Conservation (phyloP, 2,888 invertebrate genomes). For the Apotomis betuletana region DNA sequence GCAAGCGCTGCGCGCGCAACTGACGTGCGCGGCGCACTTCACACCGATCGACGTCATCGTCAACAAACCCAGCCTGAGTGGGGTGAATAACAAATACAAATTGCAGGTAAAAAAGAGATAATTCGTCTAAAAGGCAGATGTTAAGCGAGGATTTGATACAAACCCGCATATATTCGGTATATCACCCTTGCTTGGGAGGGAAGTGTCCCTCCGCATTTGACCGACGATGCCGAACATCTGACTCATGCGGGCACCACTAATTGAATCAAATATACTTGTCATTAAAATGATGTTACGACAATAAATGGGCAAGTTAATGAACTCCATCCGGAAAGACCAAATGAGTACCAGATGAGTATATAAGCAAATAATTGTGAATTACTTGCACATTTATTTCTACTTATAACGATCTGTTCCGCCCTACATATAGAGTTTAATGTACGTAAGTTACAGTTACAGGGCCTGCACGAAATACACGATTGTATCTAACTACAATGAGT, state of each 20-base stretch:
- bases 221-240: slow-evolving; percentile 31
- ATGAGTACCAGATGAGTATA: background rate
- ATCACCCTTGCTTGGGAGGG: slow-evolving; percentile 11
- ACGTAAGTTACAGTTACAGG: too few relatives aligned
- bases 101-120: slow-evolving; percentile 33
- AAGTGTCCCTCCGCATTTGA: slow-evolving; percentile 18
- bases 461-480: too few relatives aligned
- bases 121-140: slow-evolving; percentile 30
- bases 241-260: slow-evolving; percentile 38
- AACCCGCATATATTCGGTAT: slow-evolving; percentile 18
- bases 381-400: too few relatives aligned
- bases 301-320: background rate
- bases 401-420: too few relatives aligned
- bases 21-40: slow-evolving; percentile 80
- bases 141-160: slow-evolving; percentile 16
- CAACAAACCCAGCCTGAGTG: slow-evolving; percentile 47
- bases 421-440: too few relatives aligned
- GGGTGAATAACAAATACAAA: slow-evolving; percentile 51
- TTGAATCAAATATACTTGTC: slow-evolving; percentile 25
- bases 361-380: too few relatives aligned
- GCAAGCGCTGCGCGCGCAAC: slow-evolving; percentile 81
- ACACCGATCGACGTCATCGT: slow-evolving; percentile 62
- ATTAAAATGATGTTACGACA: background rate
- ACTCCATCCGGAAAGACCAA: too few relatives aligned
- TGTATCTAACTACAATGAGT: too few relatives aligned